Percentiles rank a stretch among this genome's conserved stretches.
These are phyloP conservation scores for Myiotriccus ornatus DNA, from an alignment of 2,797 vertebrate species.

Conservation along the genomic window DNA sequence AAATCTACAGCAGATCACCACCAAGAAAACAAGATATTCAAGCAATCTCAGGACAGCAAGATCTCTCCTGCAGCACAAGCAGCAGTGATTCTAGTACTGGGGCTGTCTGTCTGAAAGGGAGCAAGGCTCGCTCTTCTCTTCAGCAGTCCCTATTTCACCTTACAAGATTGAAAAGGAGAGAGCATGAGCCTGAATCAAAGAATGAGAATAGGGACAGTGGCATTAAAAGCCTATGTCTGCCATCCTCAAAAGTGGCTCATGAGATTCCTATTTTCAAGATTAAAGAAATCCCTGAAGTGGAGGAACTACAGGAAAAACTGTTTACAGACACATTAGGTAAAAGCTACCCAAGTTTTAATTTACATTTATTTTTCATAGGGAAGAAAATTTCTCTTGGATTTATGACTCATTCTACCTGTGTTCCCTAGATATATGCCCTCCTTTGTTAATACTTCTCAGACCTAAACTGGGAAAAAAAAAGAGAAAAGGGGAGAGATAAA, in stretches of 20 bases:
- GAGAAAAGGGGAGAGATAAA: not conserved
- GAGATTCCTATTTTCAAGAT: conserved; percentile 35
- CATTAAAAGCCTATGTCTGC: not conserved
- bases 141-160: not conserved
- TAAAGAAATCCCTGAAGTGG: not conserved
- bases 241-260: not conserved
- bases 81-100: conserved; percentile 41
- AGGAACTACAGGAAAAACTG: not conserved
- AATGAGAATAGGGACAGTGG: not conserved
- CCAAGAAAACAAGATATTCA: not conserved
- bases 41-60: not conserved
- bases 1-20: not conserved
- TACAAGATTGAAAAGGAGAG: not conserved
- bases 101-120: not conserved
- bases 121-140: not conserved
- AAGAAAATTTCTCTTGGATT: not conserved
- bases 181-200: not conserved
- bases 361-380: not conserved
- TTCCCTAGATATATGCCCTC: not conserved
- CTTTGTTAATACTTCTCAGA: not conserved
- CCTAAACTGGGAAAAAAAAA: not conserved
- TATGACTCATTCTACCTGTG: not conserved
- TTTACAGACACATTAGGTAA: not conserved
- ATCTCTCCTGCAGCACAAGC: not conserved
- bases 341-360: not conserved